These are phyloP conservation scores for Tetramorium parvispinum DNA, from an alignment of 1,140 invertebrate genomes.

Conservation along the genomic window DNA sequence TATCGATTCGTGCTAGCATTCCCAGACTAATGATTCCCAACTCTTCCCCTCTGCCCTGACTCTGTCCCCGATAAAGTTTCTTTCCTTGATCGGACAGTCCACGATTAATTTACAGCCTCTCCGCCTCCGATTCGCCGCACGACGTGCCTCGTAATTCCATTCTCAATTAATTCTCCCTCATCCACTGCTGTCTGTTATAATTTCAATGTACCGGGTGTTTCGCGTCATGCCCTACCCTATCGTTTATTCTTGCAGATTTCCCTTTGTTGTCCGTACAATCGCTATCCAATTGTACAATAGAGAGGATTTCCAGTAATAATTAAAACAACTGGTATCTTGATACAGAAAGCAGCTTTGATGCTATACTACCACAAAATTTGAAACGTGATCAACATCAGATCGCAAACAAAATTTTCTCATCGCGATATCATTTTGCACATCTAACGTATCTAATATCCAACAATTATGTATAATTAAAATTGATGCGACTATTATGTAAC, in stretches of 20 bases:
- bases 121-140: slow-evolving; percentile 11
- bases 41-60: background rate
- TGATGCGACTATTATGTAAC: background rate
- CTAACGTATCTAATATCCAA: slow-evolving; percentile 16
- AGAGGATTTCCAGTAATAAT: slow-evolving; percentile 20
- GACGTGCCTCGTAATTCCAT: slow-evolving; percentile 25
- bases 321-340: background rate
- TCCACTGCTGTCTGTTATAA: slow-evolving; percentile 30
- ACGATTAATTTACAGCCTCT: slow-evolving; percentile 53
- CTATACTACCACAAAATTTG: background rate
- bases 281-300: background rate
- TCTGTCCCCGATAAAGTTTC: slow-evolving; percentile 46
- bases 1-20: slow-evolving; percentile 33
- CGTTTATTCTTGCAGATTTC: background rate
- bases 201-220: slow-evolving; percentile 34
- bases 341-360: background rate
- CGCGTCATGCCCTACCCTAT: background rate
- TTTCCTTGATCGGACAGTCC: slow-evolving; percentile 8
- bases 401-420: slow-evolving; percentile 7
- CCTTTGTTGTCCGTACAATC: background rate
- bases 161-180: slow-evolving; percentile 39
- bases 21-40: slow-evolving; percentile 40
- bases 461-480: slow-evolving; percentile 24
- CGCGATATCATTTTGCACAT: slow-evolving; percentile 9
- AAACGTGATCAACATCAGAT: slow-evolving; percentile 71